Base-by-base conservation (phyloP, 2,888 invertebrate genomes). In the Cheilosia vernalis region DNA sequence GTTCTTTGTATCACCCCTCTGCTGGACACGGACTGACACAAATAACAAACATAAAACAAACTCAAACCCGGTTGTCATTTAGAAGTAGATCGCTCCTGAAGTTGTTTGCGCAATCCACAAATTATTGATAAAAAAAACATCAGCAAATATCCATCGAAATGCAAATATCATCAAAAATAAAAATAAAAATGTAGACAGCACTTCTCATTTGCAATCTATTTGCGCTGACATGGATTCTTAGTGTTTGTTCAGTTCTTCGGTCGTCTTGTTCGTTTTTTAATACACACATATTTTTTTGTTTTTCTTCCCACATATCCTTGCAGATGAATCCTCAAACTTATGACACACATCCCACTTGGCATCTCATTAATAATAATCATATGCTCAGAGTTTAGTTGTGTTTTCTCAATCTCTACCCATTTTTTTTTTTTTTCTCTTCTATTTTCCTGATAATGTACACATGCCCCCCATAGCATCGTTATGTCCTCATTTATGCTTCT, bases 291-390 rank as follows among this genome's bases (percentile, higher is more conserved):
- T 21, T 33, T 33, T 33, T 15, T 55, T 58, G 51, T 15, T 21
- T 37, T 49, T 49, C 37, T 40, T 24, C 61, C 30, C 64, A 42
- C 60, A 44, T 83, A 74, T 60, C 63, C 69, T 73, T 58, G 73
- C 17, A 53, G 69, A 49, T 10, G 78, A 51, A 80, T 84, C 53
- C 64, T 70, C 84, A 84, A 84, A 80, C 84, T 76, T 76, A 56
- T 85, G 85, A 85, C 85, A 85, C 85, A 85, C 70, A 85, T 85
- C 76, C 80, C 73, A 78, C 81, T 87, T 85, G 87, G 79, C 87
- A 85, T 87, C 77, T 87, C 87, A 87, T 87, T 87, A 87, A 87
- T 87, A 87, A 87, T 87, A 85, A 85, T 85, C 74, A 81, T 81
- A 85, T 81, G 77, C 81, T 85, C 72, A 81, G n/a, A 17, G 84